phyloP scores from a whole-genome alignment of 2,888 invertebrate species.

The Icerya purchasi region DNA sequence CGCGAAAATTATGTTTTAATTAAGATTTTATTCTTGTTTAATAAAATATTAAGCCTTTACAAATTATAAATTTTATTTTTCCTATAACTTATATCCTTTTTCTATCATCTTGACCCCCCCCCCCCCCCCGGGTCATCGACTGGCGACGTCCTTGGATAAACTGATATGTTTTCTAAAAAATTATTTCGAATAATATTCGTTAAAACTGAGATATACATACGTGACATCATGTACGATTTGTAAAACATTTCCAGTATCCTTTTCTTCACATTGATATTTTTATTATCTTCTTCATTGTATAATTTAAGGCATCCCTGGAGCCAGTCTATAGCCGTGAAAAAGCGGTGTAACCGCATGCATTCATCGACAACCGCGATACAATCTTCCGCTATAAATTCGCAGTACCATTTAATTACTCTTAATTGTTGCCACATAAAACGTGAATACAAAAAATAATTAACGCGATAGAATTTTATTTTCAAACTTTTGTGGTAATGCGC shows the following conservation, averaged over 20 bases:
- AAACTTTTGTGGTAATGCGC: too few relatives aligned
- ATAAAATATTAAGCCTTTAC: too few relatives aligned
- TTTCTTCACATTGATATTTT: neutral
- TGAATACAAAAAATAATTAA: too few relatives aligned
- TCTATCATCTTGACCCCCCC: too few relatives aligned
- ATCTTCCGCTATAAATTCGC: neutral
- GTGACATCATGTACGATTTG: neutral
- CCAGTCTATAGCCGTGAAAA: neutral
- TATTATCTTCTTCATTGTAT: neutral
- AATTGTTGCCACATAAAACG: too few relatives aligned
- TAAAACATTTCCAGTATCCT: neutral
- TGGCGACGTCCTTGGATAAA: neutral
- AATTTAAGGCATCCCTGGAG: neutral
- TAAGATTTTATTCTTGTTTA: too few relatives aligned
- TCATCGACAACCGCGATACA: neutral
- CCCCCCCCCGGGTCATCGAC: too few relatives aligned
- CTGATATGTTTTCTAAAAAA: neutral
- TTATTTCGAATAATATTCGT: neutral
- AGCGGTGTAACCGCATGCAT: neutral
- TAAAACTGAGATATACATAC: neutral
- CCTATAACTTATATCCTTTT: too few relatives aligned
- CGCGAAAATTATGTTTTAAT: too few relatives aligned
- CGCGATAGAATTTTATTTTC: too few relatives aligned
- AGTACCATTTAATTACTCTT: too few relatives aligned
- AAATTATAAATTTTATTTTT: too few relatives aligned